A percentile compares a stretch with the other conserved stretches of the same genome.
These are phyloP conservation scores for Semotilus atromaculatus DNA, from an alignment of 2,797 vertebrate species.

Conservation along the genomic window DNA sequence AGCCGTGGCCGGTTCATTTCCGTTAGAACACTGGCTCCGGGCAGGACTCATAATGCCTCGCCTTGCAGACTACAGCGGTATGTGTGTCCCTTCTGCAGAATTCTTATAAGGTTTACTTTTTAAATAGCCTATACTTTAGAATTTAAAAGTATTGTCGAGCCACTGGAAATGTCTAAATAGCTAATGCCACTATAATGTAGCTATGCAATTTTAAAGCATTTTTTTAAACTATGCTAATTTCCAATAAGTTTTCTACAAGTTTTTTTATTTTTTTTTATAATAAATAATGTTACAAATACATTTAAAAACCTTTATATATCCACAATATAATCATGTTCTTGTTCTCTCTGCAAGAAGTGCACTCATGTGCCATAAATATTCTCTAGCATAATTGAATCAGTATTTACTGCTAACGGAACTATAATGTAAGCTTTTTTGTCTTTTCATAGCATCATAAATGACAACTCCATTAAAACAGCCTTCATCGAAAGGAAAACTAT, in stretches of 20 bases:
- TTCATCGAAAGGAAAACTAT: conserved; percentile 60
- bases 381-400: conserved; percentile 54
- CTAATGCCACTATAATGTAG: no score
- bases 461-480: conserved; percentile 62
- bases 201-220: background rate
- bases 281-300: background rate
- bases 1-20: conserved; percentile 72
- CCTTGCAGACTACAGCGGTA: conserved; percentile 84
- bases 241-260: background rate
- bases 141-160: background rate
- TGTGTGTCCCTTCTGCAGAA: conserved; percentile 41
- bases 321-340: background rate
- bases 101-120: background rate
- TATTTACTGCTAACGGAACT: conserved; percentile 61
- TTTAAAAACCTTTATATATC: background rate
- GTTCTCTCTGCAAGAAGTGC: conserved; percentile 33
- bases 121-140: background rate
- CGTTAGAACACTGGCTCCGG: conserved; percentile 89
- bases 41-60: conserved; percentile 86
- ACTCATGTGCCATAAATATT: conserved; percentile 51
- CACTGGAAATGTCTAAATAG: background rate
- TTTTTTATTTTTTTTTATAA: background rate
- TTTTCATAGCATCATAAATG: conserved; percentile 63
- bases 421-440: conserved; percentile 60
- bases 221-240: background rate